A percentile compares a stretch with the other conserved stretches of the same genome.
These are phyloP conservation scores for Acleris sparsana DNA, from an alignment of 2,888 invertebrate genomes.

Conservation along the genomic window DNA sequence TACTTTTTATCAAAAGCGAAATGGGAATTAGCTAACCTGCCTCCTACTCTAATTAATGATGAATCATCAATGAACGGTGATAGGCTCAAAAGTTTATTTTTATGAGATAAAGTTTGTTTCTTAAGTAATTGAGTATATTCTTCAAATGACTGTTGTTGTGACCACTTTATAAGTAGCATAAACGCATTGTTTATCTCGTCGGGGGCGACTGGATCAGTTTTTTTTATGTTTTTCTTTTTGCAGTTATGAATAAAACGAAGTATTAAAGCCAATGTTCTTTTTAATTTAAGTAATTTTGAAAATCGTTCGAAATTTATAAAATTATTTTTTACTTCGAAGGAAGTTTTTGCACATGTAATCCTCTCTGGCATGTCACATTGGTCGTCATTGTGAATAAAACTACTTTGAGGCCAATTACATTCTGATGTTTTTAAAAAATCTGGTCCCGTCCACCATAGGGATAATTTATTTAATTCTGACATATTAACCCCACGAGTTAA, in stretches of 20 bases:
- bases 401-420: slow-evolving; percentile 4
- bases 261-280: not conserved
- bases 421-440: not conserved
- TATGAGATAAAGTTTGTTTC: not conserved
- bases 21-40: not conserved
- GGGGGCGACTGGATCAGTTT: not conserved
- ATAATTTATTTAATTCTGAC: slow-evolving; percentile 1
- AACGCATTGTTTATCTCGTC: slow-evolving; percentile 1
- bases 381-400: not conserved
- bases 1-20: slow-evolving; percentile 1
- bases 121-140: not conserved
- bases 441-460: slow-evolving; percentile 4
- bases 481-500: slow-evolving; percentile 1
- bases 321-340: not conserved
- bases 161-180: not conserved
- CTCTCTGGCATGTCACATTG: not conserved
- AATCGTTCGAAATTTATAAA: not conserved
- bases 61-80: slow-evolving; percentile 1
- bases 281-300: not conserved
- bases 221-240: not conserved
- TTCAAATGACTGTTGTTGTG: slow-evolving; percentile 5
- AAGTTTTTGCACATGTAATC: not conserved
- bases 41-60: slow-evolving; percentile 1
- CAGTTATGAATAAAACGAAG: not conserved
- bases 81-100: not conserved